These are phyloP conservation scores for Ictidomys tridecemlineatus DNA, from an alignment of 2,113 vertebrate genomes.

Conservation along the genomic window DNA sequence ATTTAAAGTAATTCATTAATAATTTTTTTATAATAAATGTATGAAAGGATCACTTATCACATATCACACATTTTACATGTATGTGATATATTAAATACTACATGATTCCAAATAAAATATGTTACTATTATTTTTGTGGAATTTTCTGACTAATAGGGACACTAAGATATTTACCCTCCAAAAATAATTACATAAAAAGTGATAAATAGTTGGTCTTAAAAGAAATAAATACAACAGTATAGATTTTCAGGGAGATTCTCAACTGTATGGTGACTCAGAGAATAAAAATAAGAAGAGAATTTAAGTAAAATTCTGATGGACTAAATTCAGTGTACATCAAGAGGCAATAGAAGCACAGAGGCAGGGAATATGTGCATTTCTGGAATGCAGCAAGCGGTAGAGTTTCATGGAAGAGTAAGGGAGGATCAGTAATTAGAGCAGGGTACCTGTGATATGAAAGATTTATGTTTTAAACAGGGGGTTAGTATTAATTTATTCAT, in stretches of 20 bases:
- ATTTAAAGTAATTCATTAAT: neutral
- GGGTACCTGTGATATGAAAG: neutral
- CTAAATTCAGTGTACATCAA: neutral
- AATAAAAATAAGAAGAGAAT: neutral
- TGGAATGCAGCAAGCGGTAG: neutral
- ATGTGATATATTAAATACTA: neutral
- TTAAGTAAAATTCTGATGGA: neutral
- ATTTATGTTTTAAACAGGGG: neutral
- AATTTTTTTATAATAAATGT: neutral
- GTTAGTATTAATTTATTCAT: neutral
- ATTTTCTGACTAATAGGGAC: neutral
- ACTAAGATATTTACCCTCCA: neutral
- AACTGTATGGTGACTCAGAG: neutral
- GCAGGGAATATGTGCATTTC: neutral
- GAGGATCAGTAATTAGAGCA: neutral
- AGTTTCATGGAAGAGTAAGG: neutral
- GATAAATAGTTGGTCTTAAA: neutral
- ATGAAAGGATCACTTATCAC: neutral
- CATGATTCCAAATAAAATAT: neutral
- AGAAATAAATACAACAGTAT: neutral
- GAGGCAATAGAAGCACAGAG: neutral
- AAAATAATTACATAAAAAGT: neutral
- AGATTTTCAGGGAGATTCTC: neutral
- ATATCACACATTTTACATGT: no score
- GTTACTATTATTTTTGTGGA: neutral